A percentile compares a stretch with the other conserved stretches of the same genome.
phyloP scores from a whole-genome alignment of 2,888 invertebrate genomes.

The Troides helena region DNA sequence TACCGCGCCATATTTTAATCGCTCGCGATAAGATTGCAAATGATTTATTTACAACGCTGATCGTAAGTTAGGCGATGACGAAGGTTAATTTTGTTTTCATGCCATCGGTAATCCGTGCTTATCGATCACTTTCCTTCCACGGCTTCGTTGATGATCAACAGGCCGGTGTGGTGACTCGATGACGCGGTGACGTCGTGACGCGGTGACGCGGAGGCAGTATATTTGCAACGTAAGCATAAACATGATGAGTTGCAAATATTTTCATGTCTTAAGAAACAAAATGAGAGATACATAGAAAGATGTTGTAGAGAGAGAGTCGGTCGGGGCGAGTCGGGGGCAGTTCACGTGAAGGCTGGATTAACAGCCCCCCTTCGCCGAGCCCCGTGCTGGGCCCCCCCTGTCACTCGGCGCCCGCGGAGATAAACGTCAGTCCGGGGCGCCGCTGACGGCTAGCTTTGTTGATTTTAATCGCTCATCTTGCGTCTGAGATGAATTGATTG shows the following conservation, averaged over 20 bases:
- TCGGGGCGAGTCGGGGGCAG: conserved; percentile 9
- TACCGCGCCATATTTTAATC: no score
- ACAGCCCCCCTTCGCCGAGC: conserved; percentile 7
- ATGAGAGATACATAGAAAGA: conserved; percentile 6
- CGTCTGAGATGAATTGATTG: conserved; percentile 28
- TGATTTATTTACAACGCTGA: no score
- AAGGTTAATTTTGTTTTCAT: no score
- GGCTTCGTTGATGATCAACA: no score
- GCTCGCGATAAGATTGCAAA: no score
- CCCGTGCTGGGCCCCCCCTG: not conserved
- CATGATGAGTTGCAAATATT: not conserved
- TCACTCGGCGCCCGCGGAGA: conserved; percentile 25
- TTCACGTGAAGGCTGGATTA: conserved; percentile 27
- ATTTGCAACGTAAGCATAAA: no score
- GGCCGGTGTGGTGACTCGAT: no score
- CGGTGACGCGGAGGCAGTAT: no score
- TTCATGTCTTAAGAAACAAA: not conserved
- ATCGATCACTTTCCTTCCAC: no score
- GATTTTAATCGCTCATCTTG: conserved; percentile 31
- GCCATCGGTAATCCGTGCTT: no score
- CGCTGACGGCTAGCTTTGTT: conserved; percentile 29
- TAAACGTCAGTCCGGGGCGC: conserved; percentile 26
- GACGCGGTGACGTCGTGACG: no score
- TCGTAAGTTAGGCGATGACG: no score
- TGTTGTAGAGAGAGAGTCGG: conserved; percentile 12